Percentiles rank a stretch among this genome's conserved stretches.
phyloP scores from a whole-genome alignment of 2,888 invertebrate species.

The Pyrrhia umbra region DNA sequence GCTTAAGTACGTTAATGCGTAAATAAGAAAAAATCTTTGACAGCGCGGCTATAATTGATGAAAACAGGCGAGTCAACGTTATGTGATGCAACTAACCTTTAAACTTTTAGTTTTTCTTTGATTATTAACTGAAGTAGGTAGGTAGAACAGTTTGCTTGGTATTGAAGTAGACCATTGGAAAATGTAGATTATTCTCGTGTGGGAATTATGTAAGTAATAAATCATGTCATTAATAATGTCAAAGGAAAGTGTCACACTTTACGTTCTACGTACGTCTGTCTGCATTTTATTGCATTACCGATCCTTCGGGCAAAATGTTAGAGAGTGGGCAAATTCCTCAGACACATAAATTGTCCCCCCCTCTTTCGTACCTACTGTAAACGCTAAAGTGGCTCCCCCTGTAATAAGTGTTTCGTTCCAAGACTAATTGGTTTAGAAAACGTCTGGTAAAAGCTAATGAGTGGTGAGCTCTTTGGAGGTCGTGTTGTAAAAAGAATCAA shows the following conservation, averaged over 20 bases:
- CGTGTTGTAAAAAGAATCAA: constrained; percentile 34
- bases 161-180: too few relatives aligned
- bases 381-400: constrained; percentile 35
- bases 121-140: too few relatives aligned
- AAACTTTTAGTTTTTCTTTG: too few relatives aligned
- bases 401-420: constrained; percentile 49
- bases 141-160: too few relatives aligned
- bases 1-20: too few relatives aligned
- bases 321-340: constrained; percentile 71
- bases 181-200: too few relatives aligned
- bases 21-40: too few relatives aligned
- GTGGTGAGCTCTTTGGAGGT: constrained; percentile 22
- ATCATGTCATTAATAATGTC: neutral
- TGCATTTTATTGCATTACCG: constrained; percentile 81
- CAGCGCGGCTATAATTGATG: too few relatives aligned
- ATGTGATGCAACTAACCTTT: too few relatives aligned
- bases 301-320: constrained; percentile 70
- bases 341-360: constrained; percentile 72
- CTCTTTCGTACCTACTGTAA: constrained; percentile 22
- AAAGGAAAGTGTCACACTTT: constrained; percentile 42
- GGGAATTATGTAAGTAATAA: neutral
- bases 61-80: too few relatives aligned
- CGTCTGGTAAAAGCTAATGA: constrained; percentile 46
- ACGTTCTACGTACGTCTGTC: constrained; percentile 67
- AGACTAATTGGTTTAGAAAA: constrained; percentile 51